These are phyloP conservation scores for Lepisosteus oculatus DNA, from an alignment of 2,113 vertebrate species.

Conservation along the genomic window DNA sequence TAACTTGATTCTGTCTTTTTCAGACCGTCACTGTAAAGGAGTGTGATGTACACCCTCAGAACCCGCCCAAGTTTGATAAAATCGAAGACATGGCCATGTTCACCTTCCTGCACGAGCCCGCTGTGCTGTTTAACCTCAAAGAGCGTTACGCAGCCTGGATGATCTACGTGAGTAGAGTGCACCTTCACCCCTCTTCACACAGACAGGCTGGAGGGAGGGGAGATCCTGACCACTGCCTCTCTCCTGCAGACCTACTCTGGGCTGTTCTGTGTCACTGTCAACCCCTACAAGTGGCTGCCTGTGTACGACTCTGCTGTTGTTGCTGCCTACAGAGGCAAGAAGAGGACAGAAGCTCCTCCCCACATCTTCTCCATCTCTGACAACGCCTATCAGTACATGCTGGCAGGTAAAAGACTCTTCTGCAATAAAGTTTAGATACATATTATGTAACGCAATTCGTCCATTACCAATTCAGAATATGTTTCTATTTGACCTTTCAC, in stretches of 20 bases:
- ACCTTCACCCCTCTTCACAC: neutral
- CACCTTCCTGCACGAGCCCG: slow-evolving; percentile 61
- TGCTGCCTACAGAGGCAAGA: slow-evolving; percentile 61
- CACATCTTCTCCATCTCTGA: slow-evolving; percentile 68
- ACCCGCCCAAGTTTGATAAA: slow-evolving; percentile 67
- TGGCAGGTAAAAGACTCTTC: slow-evolving; percentile 46
- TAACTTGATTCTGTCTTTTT: neutral
- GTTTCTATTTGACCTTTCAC: slow-evolving; percentile 3
- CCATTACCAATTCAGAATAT: too few relatives aligned
- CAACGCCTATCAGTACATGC: slow-evolving; percentile 67
- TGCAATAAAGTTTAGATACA: neutral
- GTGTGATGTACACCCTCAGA: slow-evolving; percentile 60
- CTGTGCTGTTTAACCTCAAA: slow-evolving; percentile 66
- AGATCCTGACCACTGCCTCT: neutral
- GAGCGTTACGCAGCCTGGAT: slow-evolving; percentile 65
- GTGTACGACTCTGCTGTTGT: slow-evolving; percentile 62
- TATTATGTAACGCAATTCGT: neutral
- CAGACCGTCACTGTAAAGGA: slow-evolving; percentile 59
- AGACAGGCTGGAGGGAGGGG: too few relatives aligned
- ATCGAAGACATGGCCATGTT: slow-evolving; percentile 71
- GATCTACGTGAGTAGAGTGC: slow-evolving; percentile 61
- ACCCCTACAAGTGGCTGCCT: slow-evolving; percentile 67
- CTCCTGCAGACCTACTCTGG: slow-evolving; percentile 59
- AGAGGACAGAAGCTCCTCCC: slow-evolving; percentile 60
- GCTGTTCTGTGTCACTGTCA: slow-evolving; percentile 64